A percentile compares a stretch with the other conserved stretches of the same genome.
Evolutionary conservation across 2,113 vertebrate species (phyloP).

Genomic region (Ranitomeya variabilis): DNA sequence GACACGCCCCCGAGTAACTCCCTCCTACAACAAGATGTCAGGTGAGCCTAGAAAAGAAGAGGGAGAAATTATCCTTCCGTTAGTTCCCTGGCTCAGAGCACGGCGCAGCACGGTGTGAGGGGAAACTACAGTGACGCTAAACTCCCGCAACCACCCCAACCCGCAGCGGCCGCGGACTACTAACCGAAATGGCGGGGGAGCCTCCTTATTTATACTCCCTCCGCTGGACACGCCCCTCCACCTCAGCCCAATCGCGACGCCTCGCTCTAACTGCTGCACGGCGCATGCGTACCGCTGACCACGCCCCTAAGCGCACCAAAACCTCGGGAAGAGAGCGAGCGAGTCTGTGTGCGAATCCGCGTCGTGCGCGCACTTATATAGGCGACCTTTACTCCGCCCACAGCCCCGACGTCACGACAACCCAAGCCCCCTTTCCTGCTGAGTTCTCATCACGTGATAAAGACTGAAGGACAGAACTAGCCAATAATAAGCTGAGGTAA

Average conservation of each 20-base stretch:
- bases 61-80: not conserved
- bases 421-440: not conserved
- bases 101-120: not conserved
- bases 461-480: not conserved
- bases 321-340: not conserved
- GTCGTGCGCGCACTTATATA: constrained; percentile 47
- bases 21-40: not conserved
- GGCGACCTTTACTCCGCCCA: not conserved
- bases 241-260: not conserved
- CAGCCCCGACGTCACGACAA: not conserved
- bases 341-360: constrained; percentile 22
- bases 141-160: not conserved
- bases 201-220: constrained; percentile 5
- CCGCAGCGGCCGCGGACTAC: not conserved
- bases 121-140: not conserved
- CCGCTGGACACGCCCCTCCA: not conserved
- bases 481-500: not conserved
- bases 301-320: not conserved
- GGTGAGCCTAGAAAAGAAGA: constrained; percentile 14
- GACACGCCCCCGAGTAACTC: not conserved
- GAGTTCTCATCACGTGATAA: not conserved
- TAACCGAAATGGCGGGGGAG: constrained; percentile 47
- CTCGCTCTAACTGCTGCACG: not conserved
- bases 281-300: constrained; percentile 16
- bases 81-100: not conserved